phyloP scores from a whole-genome alignment of 1,140 invertebrate species.

The Pseudachorutes palmiensis region DNA sequence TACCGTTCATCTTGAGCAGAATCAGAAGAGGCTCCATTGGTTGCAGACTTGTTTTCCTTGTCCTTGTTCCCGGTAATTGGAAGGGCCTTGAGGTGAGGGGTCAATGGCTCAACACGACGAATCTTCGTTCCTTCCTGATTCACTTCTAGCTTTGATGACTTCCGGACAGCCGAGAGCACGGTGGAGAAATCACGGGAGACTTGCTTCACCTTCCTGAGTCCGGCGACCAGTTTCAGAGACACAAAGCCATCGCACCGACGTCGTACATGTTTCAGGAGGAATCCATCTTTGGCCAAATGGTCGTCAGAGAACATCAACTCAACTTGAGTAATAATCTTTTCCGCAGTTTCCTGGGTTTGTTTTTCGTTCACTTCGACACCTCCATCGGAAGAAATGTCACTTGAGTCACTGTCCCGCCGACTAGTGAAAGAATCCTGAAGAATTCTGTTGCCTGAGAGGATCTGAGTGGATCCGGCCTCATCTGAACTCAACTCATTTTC shows the following conservation, averaged over 20 bases:
- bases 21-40: conserved; percentile 9
- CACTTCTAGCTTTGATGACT: conserved; percentile 73
- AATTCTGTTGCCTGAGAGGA: neutral
- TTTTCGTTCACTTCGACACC: conserved; percentile 11
- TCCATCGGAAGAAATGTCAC: conserved; percentile 29
- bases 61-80: conserved; percentile 38
- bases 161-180: conserved; percentile 39
- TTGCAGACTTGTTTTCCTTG: conserved; percentile 16
- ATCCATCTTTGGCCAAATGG: conserved; percentile 89
- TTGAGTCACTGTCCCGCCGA: conserved; percentile 29
- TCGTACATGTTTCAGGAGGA: conserved; percentile 85
- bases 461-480: neutral
- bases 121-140: conserved; percentile 86
- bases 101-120: conserved; percentile 71
- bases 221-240: conserved; percentile 84
- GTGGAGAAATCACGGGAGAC: conserved; percentile 87
- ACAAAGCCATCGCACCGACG: conserved; percentile 92
- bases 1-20: conserved; percentile 8
- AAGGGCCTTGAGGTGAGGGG: conserved; percentile 81
- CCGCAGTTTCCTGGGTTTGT: conserved; percentile 51
- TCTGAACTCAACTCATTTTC: conserved; percentile 5
- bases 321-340: conserved; percentile 71
- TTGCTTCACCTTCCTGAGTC: conserved; percentile 84
- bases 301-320: conserved; percentile 92
- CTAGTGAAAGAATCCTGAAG: conserved; percentile 1